These are phyloP conservation scores for Apeltes quadracus DNA, from an alignment of 2,113 vertebrate species.

Conservation along the genomic window DNA sequence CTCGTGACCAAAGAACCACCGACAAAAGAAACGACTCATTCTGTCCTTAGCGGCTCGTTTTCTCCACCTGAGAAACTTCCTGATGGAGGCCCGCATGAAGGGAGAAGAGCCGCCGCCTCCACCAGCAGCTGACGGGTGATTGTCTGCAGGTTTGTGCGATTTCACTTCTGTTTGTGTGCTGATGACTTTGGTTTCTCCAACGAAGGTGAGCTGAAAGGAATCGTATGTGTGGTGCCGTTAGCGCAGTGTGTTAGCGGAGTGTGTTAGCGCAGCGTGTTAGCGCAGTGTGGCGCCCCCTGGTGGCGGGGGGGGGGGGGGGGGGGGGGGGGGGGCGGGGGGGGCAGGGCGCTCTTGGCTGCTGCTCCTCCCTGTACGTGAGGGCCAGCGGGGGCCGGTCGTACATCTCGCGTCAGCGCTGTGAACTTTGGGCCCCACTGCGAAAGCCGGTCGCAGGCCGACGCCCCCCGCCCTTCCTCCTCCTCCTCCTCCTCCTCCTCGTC, in stretches of 20 bases:
- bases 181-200: background rate
- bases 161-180: background rate
- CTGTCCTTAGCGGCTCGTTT: too few species aligned
- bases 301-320: too few species aligned
- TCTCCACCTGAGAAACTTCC: background rate
- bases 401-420: constrained; percentile 81
- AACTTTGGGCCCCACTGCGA: constrained; percentile 85
- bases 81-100: too few species aligned
- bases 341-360: constrained; percentile 65
- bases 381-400: constrained; percentile 71
- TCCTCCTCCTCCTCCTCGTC: constrained; percentile 17
- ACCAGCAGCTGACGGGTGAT: background rate
- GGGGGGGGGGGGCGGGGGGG: too few species aligned
- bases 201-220: too few species aligned
- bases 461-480: constrained; percentile 39
- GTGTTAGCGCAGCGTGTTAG: background rate
- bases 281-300: constrained; percentile 25
- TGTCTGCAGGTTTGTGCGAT: background rate
- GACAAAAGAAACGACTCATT: too few species aligned
- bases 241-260: too few species aligned
- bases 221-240: background rate
- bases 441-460: constrained; percentile 76
- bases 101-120: too few species aligned
- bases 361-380: constrained; percentile 62
- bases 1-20: too few species aligned